phyloP scores from a whole-genome alignment of 2,113 vertebrate genomes.

The Galeopterus variegatus region DNA sequence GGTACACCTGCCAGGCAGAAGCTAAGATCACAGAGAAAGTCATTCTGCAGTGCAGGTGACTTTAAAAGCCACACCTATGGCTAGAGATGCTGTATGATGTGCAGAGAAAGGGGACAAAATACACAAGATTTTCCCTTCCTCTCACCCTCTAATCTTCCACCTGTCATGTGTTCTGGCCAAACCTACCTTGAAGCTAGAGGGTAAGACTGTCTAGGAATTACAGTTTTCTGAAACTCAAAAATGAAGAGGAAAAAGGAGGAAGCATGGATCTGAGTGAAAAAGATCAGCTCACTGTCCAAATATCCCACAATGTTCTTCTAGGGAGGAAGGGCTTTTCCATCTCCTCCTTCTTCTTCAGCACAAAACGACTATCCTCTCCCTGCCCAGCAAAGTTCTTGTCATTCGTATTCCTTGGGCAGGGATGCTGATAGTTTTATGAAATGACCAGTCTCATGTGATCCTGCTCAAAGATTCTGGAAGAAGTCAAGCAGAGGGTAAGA shows the following conservation, averaged over 20 bases:
- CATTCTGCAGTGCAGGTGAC: neutral
- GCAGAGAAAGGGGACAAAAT: neutral
- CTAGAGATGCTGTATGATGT: neutral
- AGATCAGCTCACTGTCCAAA: neutral
- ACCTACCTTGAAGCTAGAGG: neutral
- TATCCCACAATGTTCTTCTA: neutral
- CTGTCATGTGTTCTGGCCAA: neutral
- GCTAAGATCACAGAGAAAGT: neutral
- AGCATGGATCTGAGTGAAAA: neutral
- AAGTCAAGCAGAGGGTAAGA: neutral
- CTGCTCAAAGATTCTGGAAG: neutral
- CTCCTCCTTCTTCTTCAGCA: neutral
- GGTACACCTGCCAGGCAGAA: neutral
- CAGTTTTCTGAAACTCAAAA: neutral
- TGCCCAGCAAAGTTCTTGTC: neutral
- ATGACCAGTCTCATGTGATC: neutral
- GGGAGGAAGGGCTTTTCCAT: neutral
- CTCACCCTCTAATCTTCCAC: neutral
- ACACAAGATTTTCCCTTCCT: neutral
- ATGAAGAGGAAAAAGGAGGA: neutral
- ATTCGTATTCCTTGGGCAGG: neutral
- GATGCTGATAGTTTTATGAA: neutral
- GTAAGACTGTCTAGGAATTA: neutral
- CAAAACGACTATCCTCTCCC: neutral
- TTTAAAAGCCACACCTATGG: accelerated